Evolutionary conservation across 2,113 vertebrate genomes (phyloP).

Genomic region (Peucedramus taeniatus): DNA sequence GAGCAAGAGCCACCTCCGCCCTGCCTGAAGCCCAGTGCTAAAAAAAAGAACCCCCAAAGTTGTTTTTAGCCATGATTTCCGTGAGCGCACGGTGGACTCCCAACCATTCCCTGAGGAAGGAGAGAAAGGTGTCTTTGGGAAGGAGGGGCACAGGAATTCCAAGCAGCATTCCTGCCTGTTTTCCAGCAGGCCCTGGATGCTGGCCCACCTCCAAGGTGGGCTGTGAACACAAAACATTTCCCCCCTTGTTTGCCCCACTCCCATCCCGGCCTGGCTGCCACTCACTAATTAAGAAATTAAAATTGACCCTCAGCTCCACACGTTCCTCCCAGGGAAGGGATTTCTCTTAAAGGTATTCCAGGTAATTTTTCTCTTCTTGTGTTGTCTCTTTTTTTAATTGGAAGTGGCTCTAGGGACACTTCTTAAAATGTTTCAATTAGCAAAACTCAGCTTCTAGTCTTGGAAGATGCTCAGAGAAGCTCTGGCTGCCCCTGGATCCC

Average conservation of each 20-base stretch:
- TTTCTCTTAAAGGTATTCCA: background rate
- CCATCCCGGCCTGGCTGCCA: background rate
- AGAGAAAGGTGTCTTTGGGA: background rate
- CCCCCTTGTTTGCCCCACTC: background rate
- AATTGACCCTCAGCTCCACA: background rate
- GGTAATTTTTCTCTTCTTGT: background rate
- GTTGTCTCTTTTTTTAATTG: background rate
- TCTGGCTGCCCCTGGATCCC: background rate
- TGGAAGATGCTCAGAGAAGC: background rate
- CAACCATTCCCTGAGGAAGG: background rate
- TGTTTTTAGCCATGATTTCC: background rate
- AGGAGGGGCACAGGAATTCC: background rate
- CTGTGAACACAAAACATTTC: constrained; percentile 43
- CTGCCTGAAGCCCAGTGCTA: background rate
- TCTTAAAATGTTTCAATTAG: background rate
- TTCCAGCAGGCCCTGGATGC: background rate
- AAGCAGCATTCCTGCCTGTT: background rate
- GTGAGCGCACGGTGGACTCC: background rate
- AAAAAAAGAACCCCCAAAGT: background rate
- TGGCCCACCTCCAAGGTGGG: background rate
- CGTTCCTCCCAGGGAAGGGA: background rate
- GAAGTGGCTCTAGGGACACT: background rate
- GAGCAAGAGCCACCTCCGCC: background rate
- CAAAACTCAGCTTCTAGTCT: background rate
- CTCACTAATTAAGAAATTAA: background rate